Percentiles rank a stretch among this genome's conserved stretches.
Evolutionary conservation across 2,797 vertebrate species (phyloP).

Genomic region (Sternarchorhynchus goeldii): DNA sequence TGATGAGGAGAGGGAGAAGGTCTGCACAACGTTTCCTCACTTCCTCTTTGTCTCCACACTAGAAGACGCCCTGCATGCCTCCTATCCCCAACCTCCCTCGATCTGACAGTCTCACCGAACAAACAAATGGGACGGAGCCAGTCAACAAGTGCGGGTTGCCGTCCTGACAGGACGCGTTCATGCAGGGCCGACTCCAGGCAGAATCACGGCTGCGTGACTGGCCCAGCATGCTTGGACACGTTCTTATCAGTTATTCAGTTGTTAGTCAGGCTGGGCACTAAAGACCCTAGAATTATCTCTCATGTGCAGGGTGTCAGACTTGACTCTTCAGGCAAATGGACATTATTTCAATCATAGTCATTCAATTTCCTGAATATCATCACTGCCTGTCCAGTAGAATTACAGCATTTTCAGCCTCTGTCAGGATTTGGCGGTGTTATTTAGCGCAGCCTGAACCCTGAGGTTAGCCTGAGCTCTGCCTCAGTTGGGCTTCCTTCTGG

Average conservation of each 20-base stretch:
- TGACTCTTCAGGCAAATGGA: neutral
- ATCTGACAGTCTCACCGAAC: slow-evolving; percentile 75
- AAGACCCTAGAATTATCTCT: slow-evolving; percentile 23
- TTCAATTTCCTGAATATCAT: neutral
- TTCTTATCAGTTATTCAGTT: slow-evolving; percentile 29
- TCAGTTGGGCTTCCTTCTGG: neutral
- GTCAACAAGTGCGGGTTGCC: slow-evolving; percentile 70
- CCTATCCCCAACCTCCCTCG: slow-evolving; percentile 34
- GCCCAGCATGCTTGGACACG: slow-evolving; percentile 1
- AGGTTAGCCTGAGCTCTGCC: neutral
- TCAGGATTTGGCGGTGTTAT: slow-evolving; percentile 1
- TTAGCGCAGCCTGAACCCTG: neutral
- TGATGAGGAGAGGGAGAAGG: slow-evolving; percentile 27
- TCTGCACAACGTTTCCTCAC: neutral
- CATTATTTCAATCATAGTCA: slow-evolving; percentile 18
- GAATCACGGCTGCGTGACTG: slow-evolving; percentile 23
- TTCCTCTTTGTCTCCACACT: neutral
- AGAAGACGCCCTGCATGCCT: neutral
- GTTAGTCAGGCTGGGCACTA: slow-evolving; percentile 30
- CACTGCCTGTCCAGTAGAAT: neutral
- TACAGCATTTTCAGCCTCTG: neutral
- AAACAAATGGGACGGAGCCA: slow-evolving; percentile 73
- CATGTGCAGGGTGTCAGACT: slow-evolving; percentile 10
- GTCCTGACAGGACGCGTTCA: slow-evolving; percentile 55
- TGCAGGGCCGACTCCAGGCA: slow-evolving; percentile 34